phyloP scores from a whole-genome alignment of 2,888 invertebrate genomes.

The Amiota mariae region DNA sequence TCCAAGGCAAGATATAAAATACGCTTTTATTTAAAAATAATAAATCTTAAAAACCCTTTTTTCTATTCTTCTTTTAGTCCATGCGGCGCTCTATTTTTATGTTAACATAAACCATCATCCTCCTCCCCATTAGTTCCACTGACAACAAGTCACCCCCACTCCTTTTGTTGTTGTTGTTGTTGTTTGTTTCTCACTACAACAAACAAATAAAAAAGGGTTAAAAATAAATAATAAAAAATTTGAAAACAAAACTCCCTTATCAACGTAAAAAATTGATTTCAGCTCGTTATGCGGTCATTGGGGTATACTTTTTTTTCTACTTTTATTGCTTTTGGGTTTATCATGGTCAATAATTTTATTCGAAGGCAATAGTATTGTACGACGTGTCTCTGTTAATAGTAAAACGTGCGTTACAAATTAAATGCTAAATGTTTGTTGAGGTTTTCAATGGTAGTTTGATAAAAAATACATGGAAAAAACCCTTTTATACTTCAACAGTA shows the following conservation, averaged over 20 bases:
- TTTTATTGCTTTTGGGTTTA: conserved; percentile 42
- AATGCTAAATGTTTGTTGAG: conserved; percentile 61
- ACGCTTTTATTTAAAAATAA: conserved; percentile 61
- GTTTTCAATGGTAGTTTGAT: conserved; percentile 51
- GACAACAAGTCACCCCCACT: too few species aligned
- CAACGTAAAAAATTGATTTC: conserved; percentile 66
- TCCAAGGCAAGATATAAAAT: not conserved
- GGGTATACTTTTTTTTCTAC: conserved; percentile 55
- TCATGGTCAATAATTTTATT: conserved; percentile 53
- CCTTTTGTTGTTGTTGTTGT: too few species aligned
- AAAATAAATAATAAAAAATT: conserved; percentile 3
- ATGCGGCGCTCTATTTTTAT: conserved; percentile 12
- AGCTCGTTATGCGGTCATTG: conserved; percentile 67
- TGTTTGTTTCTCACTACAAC: conserved; percentile 11
- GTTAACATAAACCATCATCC: conserved; percentile 46
- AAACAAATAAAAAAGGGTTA: not conserved
- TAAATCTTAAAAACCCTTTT: conserved; percentile 48
- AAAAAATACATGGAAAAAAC: conserved; percentile 62
- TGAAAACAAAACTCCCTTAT: conserved; percentile 52
- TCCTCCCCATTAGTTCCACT: too few species aligned
- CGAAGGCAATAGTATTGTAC: too few species aligned
- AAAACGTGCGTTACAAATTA: conserved; percentile 69
- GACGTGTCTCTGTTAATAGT: conserved; percentile 43
- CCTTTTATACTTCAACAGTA: conserved; percentile 66
- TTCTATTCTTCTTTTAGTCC: not conserved